Conservation (phyloP, 2,113 vertebrate genomes). For the Rafetus swinhoei region DNA sequence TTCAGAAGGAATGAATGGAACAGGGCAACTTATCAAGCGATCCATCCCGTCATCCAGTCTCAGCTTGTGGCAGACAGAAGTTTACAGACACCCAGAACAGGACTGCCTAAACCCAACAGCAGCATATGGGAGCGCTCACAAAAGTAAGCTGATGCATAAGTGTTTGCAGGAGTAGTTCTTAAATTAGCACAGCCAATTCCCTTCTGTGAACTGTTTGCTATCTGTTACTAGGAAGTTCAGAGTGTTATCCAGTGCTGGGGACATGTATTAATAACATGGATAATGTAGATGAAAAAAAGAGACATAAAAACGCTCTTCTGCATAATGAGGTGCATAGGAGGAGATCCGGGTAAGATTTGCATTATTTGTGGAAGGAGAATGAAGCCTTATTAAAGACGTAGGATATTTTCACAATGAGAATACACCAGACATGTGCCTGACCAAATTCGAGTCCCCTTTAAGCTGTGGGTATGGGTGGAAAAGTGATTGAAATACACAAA, state of each 20-base stretch:
- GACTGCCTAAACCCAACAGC: background rate
- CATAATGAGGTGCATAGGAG: background rate
- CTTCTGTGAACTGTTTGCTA: background rate
- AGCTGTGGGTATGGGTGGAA: background rate
- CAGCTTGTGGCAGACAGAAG: background rate
- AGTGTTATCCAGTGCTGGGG: background rate
- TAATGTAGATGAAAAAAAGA: background rate
- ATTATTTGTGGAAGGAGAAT: background rate
- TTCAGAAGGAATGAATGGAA: background rate
- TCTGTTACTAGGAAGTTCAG: background rate
- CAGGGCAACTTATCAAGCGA: background rate
- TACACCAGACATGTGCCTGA: background rate
- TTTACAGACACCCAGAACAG: background rate
- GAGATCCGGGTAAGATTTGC: background rate
- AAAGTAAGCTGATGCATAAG: background rate
- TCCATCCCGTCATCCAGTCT: background rate
- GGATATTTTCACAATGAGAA: background rate
- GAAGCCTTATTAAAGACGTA: background rate
- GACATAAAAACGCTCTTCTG: background rate
- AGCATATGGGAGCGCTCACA: background rate
- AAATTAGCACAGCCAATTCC: background rate
- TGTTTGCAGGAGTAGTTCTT: background rate
- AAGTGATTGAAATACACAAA: background rate
- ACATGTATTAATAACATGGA: background rate
- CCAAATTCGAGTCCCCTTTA: background rate